Conservation (phyloP, 64 coral and sea anemone species). For the Stichodactyla mertensii region DNA sequence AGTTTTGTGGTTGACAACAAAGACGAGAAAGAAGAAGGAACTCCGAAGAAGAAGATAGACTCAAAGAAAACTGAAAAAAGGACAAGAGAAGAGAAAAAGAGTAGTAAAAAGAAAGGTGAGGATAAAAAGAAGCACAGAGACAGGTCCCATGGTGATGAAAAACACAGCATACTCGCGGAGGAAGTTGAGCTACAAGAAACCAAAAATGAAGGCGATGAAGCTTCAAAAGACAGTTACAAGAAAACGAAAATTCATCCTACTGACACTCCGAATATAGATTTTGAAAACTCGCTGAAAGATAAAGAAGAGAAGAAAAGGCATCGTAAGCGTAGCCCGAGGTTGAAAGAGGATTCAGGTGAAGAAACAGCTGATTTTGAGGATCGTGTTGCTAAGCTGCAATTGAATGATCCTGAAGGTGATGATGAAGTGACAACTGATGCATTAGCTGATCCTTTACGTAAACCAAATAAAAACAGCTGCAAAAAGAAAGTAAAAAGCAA, state of each 20-base stretch:
- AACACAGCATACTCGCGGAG: background rate
- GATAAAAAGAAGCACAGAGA: constrained; percentile 14
- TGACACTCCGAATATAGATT: background rate
- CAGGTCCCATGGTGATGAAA: constrained; percentile 14
- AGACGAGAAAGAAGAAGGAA: background rate
- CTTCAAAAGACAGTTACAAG: background rate
- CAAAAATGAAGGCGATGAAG: background rate
- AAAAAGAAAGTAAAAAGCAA: constrained; percentile 4
- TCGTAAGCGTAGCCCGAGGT: constrained; percentile 10
- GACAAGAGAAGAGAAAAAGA: background rate
- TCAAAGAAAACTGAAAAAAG: constrained; percentile 6
- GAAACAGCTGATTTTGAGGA: constrained; percentile 18
- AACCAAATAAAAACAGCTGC: background rate
- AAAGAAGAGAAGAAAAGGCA: background rate
- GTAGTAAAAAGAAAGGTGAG: background rate
- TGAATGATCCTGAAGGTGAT: background rate
- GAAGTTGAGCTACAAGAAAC: background rate
- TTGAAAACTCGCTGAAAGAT: background rate
- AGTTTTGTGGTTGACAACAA: background rate
- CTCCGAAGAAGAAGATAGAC: background rate
- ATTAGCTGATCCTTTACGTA: background rate
- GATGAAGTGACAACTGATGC: background rate
- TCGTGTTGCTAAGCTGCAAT: background rate
- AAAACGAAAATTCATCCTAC: background rate
- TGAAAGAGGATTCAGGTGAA: background rate